Evolutionary conservation across 1,140 invertebrate species (phyloP), one percentile per base, ranked within the genome.

Genomic region (Zaprionus ornatus): DNA sequence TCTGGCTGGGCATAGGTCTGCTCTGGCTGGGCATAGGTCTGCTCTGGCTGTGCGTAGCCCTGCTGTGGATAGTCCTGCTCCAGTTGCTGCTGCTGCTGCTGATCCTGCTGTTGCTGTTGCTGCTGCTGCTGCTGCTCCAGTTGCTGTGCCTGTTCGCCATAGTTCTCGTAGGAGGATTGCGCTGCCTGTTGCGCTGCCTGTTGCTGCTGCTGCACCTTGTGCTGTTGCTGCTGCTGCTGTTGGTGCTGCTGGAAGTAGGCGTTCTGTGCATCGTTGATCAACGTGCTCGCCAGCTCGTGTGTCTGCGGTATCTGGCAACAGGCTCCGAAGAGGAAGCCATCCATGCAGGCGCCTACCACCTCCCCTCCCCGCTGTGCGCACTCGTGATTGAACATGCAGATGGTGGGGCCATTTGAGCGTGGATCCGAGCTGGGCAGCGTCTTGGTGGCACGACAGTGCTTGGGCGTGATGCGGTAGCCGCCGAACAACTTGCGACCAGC

Each of bases 361-460:
- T 96, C 95, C 3, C 98, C 97, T 10, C 95, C 95, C 70, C 96
- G 93, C 64, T 96, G 95, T 9, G 94, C 94, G 92, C 98, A 98
- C 91, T 98, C 97, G 85, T 98, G 97, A 93, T 98, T 98, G 93
- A 98, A 98, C 97, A 98, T 98, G 93, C 98, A 98, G 81, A 97
- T 95, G n/a, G 95, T 95, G n/a, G 95, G 95, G 0, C 95, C 96
- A 94, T 85, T 88, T 81, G 61, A 93, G 63, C 94, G 93, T 57
- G 93, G 92, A 86, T 95, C 93, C 80, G 93, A 93, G 92, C 93
- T 93, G 35, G 82, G 91, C 90, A 94, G 50, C 86, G 93, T 91
- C 92, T 95, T 94, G 17, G 93, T 91, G 79, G 95, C 94, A 61
- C 95, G 95, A 90, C 97, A 97, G 64, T 95, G 94, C 79, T 95